Evolutionary conservation across 2,888 invertebrate genomes (phyloP).

Genomic region (Coleophora deauratella): DNA sequence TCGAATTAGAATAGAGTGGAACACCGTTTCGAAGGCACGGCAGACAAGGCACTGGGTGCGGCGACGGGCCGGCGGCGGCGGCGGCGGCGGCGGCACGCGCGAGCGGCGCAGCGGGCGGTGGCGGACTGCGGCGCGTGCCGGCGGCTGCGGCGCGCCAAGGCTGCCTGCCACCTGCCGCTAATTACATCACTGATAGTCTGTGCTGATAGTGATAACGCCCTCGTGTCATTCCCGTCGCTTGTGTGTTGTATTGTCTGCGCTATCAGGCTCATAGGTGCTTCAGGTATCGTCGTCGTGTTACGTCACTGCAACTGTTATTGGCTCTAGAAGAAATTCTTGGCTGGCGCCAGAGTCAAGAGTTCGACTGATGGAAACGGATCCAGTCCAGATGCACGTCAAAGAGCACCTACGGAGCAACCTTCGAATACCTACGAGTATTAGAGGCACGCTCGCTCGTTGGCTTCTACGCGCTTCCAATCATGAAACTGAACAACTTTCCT

Average conservation of each 20-base stretch:
- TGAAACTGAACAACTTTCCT: too few relatives aligned
- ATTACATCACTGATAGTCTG: slow-evolving; percentile 35
- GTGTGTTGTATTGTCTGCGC: slow-evolving; percentile 4
- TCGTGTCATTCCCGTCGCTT: slow-evolving; percentile 8
- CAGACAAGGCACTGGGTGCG: slow-evolving; percentile 42
- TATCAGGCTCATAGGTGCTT: too few relatives aligned
- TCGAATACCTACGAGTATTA: too few relatives aligned
- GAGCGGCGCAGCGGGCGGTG: slow-evolving; percentile 4
- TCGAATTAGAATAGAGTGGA: slow-evolving; percentile 6
- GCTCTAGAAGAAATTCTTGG: too few relatives aligned
- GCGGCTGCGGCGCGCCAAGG: slow-evolving; percentile 11
- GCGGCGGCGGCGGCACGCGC: slow-evolving; percentile 7
- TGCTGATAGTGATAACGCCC: slow-evolving; percentile 9
- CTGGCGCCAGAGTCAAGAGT: too few relatives aligned
- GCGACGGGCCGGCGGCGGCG: slow-evolving; percentile 28
- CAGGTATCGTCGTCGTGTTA: too few relatives aligned
- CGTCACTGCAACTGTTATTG: too few relatives aligned
- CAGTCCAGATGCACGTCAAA: too few relatives aligned
- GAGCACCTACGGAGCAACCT: too few relatives aligned
- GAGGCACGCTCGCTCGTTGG: too few relatives aligned
- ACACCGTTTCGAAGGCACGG: slow-evolving; percentile 35
- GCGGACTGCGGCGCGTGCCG: slow-evolving; percentile 10
- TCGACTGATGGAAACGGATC: too few relatives aligned
- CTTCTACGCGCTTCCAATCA: too few relatives aligned
- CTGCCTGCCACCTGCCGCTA: slow-evolving; percentile 11